Percentiles rank a stretch among this genome's conserved stretches.
phyloP scores from a whole-genome alignment of 2,797 vertebrate species.

The Microcaecilia unicolor region DNA sequence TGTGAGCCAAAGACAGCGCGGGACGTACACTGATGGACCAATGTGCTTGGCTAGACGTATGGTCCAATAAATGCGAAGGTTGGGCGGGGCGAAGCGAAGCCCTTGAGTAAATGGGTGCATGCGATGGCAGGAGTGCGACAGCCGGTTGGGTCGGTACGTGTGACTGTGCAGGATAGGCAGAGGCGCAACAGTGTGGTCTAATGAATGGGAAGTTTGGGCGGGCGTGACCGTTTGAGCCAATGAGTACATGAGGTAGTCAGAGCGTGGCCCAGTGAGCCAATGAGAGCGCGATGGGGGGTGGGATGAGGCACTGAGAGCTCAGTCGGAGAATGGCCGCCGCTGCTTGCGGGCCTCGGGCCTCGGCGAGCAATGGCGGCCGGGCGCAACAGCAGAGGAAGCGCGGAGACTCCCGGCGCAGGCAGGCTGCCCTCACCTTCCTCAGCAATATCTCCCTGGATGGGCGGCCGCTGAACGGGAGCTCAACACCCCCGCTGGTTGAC shows the following conservation, averaged over 20 bases:
- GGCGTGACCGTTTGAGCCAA: too few species aligned
- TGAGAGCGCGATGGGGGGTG: neutral
- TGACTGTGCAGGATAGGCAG: too few species aligned
- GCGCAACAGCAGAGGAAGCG: conserved; percentile 44
- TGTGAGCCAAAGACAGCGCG: too few species aligned
- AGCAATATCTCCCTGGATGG: conserved; percentile 89
- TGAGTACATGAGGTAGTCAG: neutral
- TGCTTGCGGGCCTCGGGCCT: conserved; percentile 33
- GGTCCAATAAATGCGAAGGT: too few species aligned
- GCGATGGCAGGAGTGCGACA: too few species aligned
- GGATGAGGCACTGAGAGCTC: conserved; percentile 16
- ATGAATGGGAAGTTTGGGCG: too few species aligned
- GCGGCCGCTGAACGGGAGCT: conserved; percentile 58
- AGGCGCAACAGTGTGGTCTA: too few species aligned
- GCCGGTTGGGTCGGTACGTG: too few species aligned
- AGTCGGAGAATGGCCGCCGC: conserved; percentile 72
- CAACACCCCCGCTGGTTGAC: conserved; percentile 7
- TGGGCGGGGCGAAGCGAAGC: too few species aligned
- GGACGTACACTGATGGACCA: too few species aligned
- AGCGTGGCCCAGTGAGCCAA: neutral
- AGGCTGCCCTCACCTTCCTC: conserved; percentile 84
- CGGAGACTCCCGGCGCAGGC: conserved; percentile 74
- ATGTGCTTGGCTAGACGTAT: too few species aligned
- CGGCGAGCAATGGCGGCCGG: neutral
- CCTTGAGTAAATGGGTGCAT: too few species aligned